Percentiles rank a stretch among this genome's conserved stretches.
These are phyloP conservation scores for Kryptolebias ocellatus DNA, from an alignment of 2,797 vertebrate species.

Conservation along the genomic window DNA sequence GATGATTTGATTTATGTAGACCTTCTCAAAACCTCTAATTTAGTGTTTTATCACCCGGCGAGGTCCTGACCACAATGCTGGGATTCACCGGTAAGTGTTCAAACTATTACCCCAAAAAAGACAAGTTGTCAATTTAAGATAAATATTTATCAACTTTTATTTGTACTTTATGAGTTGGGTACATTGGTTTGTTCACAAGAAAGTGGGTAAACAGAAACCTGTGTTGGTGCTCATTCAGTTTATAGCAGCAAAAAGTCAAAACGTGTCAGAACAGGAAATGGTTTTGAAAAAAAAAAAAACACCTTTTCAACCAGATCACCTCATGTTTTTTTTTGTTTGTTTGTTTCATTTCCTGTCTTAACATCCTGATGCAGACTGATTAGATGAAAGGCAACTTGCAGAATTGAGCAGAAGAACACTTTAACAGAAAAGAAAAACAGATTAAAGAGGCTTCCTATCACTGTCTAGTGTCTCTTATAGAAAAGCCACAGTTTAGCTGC, in stretches of 20 bases:
- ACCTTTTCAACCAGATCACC: background rate
- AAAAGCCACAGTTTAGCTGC: slow-evolving; percentile 58
- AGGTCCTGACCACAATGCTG: too few species aligned
- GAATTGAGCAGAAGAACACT: background rate
- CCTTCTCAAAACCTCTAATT: too few species aligned
- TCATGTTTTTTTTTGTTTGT: slow-evolving; percentile 2
- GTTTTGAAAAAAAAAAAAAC: too few species aligned
- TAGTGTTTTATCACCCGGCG: too few species aligned
- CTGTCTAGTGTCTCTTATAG: slow-evolving; percentile 25
- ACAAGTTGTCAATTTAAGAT: background rate
- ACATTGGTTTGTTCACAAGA: slow-evolving; percentile 34
- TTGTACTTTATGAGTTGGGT: slow-evolving; percentile 41
- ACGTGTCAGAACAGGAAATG: slow-evolving; percentile 10
- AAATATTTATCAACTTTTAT: slow-evolving; percentile 45
- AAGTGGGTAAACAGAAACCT: slow-evolving; percentile 9
- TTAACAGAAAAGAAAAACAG: background rate
- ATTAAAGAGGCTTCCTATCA: slow-evolving; percentile 6
- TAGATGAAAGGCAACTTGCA: slow-evolving; percentile 13
- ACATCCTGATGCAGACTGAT: slow-evolving; percentile 18
- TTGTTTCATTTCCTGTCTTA: slow-evolving; percentile 7
- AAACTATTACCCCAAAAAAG: background rate
- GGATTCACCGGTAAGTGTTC: too few species aligned
- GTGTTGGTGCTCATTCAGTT: background rate
- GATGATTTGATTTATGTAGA: too few species aligned
- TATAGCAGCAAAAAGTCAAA: slow-evolving; percentile 28